These are phyloP conservation scores for Mionectes macconnelli DNA, from an alignment of 2,113 vertebrate species.

Conservation along the genomic window DNA sequence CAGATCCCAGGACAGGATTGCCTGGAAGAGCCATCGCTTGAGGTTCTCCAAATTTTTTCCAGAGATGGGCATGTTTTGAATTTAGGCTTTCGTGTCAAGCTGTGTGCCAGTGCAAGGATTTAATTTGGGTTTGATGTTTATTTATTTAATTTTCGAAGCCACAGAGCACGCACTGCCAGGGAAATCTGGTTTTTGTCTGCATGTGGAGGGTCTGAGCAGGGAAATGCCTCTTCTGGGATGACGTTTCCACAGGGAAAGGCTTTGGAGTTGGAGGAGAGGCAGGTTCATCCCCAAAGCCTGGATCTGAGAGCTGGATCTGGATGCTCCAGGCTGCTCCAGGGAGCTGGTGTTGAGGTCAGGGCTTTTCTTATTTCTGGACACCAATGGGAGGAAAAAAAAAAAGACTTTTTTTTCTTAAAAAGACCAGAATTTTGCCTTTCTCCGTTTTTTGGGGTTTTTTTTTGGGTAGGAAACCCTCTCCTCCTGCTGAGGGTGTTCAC, in stretches of 20 bases:
- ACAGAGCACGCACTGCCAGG: neutral
- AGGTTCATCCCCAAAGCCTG: neutral
- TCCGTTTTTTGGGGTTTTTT: neutral
- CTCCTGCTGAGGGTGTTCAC: neutral
- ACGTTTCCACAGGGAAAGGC: neutral
- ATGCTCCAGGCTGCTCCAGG: neutral
- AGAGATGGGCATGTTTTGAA: neutral
- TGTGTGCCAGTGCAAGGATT: neutral
- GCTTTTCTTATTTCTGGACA: neutral
- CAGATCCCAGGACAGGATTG: neutral
- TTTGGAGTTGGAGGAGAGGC: neutral
- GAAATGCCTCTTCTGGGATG: neutral
- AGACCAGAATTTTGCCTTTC: neutral
- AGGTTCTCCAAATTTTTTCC: neutral
- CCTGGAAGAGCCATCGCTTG: rapidly evolving
- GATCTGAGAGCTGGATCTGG: neutral
- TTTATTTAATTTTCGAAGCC: neutral
- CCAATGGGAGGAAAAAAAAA: neutral
- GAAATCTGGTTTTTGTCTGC: neutral
- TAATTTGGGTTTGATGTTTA: neutral
- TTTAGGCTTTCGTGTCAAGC: neutral
- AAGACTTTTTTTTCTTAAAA: neutral
- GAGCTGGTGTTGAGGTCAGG: rapidly evolving
- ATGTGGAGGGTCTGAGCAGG: neutral
- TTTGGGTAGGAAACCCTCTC: neutral